Evolutionary conservation across 2,113 vertebrate genomes (phyloP).

Genomic region (Paramormyrops kingsleyae): DNA sequence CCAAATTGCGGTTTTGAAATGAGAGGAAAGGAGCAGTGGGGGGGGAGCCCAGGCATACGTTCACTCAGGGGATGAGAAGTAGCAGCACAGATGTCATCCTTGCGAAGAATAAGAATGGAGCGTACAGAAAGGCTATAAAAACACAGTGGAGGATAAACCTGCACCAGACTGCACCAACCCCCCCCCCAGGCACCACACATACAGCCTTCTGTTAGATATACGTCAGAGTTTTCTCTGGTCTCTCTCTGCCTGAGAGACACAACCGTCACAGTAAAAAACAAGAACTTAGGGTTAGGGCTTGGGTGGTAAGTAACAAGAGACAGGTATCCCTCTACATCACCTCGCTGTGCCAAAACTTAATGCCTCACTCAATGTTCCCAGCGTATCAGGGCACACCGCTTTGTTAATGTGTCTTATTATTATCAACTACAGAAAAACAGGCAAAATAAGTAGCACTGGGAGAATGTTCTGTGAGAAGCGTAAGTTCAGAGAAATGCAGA

Average conservation of each 20-base stretch:
- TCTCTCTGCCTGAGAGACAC: neutral
- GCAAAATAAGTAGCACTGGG: neutral
- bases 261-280: neutral
- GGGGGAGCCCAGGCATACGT: neutral
- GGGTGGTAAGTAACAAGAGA: neutral
- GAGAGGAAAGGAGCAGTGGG: constrained; percentile 23
- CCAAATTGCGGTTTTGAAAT: constrained; percentile 36
- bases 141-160: neutral
- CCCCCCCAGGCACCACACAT: neutral
- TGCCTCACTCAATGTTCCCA: neutral
- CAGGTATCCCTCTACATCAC: neutral
- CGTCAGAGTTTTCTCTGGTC: neutral
- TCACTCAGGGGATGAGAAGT: neutral
- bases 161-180: neutral
- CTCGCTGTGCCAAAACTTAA: neutral
- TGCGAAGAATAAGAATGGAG: neutral
- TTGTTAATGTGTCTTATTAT: neutral
- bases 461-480: neutral
- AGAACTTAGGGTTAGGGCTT: neutral
- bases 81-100: neutral
- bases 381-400: neutral
- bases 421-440: neutral
- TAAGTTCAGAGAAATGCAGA: too few relatives aligned
- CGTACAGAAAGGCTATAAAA: neutral
- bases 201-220: neutral